Evolutionary conservation across 1,140 invertebrate species (phyloP).

Genomic region (Sipha flava): DNA sequence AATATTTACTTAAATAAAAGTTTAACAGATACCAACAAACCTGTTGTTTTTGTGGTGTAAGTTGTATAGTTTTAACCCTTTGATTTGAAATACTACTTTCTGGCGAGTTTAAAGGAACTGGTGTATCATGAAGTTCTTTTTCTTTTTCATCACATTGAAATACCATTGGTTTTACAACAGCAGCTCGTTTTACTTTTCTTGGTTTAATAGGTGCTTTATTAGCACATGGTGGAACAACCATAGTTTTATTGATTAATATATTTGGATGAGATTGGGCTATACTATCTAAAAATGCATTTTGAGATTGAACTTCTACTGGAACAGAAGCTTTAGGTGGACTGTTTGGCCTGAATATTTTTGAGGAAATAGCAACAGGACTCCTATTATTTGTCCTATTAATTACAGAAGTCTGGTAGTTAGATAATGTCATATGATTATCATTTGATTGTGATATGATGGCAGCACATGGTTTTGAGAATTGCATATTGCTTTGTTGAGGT

Average conservation of each 20-base stretch:
- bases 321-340: constrained; percentile 23
- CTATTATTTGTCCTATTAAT: constrained; percentile 7
- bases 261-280: constrained; percentile 40
- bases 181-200: constrained; percentile 39
- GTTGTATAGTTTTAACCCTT: constrained; percentile 51
- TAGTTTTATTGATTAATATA: constrained; percentile 40
- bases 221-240: constrained; percentile 34
- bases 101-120: constrained; percentile 19
- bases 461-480: constrained; percentile 30
- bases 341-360: constrained; percentile 18
- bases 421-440: background rate
- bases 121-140: constrained; percentile 26
- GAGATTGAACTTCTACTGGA: constrained; percentile 27
- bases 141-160: constrained; percentile 34
- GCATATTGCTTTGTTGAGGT: background rate
- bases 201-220: constrained; percentile 29
- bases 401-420: constrained; percentile 16
- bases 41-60: constrained; percentile 54
- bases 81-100: constrained; percentile 38
- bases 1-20: background rate
- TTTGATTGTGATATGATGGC: constrained; percentile 32
- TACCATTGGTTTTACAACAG: constrained; percentile 42
- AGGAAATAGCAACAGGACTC: background rate
- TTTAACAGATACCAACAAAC: constrained; percentile 35
- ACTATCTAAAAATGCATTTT: constrained; percentile 39